These are phyloP conservation scores for Geophilus truncorum DNA, from an alignment of 2,888 invertebrate genomes.

Conservation along the genomic window DNA sequence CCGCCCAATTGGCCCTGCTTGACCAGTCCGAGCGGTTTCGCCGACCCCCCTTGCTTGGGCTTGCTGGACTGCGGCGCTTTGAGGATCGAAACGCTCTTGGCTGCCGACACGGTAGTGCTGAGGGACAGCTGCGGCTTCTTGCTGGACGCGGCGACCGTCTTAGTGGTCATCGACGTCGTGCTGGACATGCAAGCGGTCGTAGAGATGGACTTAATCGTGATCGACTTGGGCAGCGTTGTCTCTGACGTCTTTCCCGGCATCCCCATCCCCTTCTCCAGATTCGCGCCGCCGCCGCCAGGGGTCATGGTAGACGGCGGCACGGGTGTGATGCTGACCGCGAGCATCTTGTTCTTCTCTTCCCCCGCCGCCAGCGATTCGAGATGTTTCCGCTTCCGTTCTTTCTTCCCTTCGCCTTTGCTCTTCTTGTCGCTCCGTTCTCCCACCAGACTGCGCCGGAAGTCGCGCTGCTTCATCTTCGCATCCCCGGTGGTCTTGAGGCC, in stretches of 20 bases:
- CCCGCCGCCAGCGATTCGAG: conserved; percentile 37
- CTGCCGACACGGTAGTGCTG: conserved; percentile 32
- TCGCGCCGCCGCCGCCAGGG: not conserved
- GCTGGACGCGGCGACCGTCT: conserved; percentile 8
- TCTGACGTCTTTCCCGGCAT: conserved; percentile 34
- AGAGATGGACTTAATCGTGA: conserved; percentile 28
- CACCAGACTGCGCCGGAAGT: conserved; percentile 36
- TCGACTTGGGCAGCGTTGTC: conserved; percentile 35
- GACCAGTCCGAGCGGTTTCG: conserved; percentile 33
- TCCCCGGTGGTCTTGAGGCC: conserved; percentile 39
- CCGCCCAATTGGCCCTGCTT: conserved; percentile 37
- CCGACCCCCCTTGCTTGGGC: conserved; percentile 10
- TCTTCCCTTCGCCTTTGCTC: conserved; percentile 41
- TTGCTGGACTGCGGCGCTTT: conserved; percentile 35
- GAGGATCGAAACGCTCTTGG: conserved; percentile 35
- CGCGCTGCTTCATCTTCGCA: conserved; percentile 39
- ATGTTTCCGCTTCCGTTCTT: conserved; percentile 42
- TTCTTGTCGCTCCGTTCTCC: conserved; percentile 38
- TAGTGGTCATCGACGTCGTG: conserved; percentile 1
- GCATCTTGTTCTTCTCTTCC: conserved; percentile 36
- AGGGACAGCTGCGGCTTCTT: conserved; percentile 34
- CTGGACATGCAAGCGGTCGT: too few species aligned
- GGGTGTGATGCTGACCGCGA: conserved; percentile 35
- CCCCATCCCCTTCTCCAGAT: conserved; percentile 30
- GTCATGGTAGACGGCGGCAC: conserved; percentile 1